Percentiles rank a stretch among this genome's conserved stretches.
phyloP scores from a whole-genome alignment of 2,888 invertebrate genomes.

The Bugulina stolonifera region DNA sequence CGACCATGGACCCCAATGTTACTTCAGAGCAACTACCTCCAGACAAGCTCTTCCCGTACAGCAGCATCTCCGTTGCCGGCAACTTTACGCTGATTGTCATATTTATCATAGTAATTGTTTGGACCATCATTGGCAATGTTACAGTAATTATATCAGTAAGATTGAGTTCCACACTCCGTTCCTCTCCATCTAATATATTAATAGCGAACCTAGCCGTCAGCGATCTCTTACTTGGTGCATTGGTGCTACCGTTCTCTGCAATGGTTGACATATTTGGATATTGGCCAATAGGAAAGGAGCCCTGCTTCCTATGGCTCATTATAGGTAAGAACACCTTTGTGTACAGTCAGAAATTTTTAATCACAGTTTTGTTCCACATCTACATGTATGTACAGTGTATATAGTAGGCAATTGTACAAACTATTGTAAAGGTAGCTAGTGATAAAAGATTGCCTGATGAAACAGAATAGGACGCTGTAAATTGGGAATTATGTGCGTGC shows the following conservation, averaged over 20 bases:
- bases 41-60: background rate
- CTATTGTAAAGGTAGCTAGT: too few relatives aligned
- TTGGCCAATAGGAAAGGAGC: constrained; percentile 49
- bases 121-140: constrained; percentile 49
- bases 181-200: constrained; percentile 49
- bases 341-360: too few relatives aligned
- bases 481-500: too few relatives aligned
- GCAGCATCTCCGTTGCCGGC: background rate
- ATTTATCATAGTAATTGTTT: constrained; percentile 42
- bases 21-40: too few relatives aligned
- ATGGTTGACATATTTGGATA: constrained; percentile 48
- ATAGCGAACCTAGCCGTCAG: constrained; percentile 53
- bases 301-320: constrained; percentile 48
- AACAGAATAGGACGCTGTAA: too few relatives aligned
- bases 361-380: too few relatives aligned
- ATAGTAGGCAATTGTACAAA: too few relatives aligned
- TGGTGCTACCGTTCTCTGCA: constrained; percentile 50
- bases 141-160: constrained; percentile 46
- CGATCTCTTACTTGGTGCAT: constrained; percentile 50
- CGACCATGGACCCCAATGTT: background rate
- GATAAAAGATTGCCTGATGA: too few relatives aligned
- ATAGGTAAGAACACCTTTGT: constrained; percentile 29
- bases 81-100: constrained; percentile 40
- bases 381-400: too few relatives aligned
- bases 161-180: constrained; percentile 34